Base-by-base conservation (phyloP, 1,140 invertebrate genomes). In the Acromyrmex charruanus region DNA sequence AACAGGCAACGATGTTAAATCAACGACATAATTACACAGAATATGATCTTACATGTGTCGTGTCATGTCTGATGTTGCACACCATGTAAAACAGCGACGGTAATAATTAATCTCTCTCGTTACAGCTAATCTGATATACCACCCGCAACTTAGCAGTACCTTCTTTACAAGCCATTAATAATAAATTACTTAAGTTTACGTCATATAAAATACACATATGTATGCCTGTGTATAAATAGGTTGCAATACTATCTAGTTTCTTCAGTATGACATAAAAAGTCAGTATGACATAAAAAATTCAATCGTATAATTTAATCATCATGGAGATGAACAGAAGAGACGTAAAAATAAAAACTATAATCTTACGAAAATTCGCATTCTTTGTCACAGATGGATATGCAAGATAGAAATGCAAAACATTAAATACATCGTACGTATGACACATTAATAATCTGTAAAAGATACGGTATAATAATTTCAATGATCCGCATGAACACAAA, bases 181-280 rank as follows among this genome's bases (percentile, higher is more conserved):
- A 87, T 92, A 92, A 92, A 75, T 92, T 89, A 89, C 77, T 90
- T 90, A 89, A 81, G 18, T 71, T 53, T 77, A 90, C 69, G 31
- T 87, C 77, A 87, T 91, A 91, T 63, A 93, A 92, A 92, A 92
- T 88, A 91, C 75, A 86, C 87, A 91, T 72, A 86, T 16, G 31
- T 87, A 85, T 87, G 91, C 53, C 81, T 44, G 31, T 87, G 87
- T 90, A 91, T 85, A 90, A 89, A 82, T 81, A 85, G 81, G 71
- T 77, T 87, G 35, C 35, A 39, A 39, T 39, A 39, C 61, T 89
- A 85, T 14, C 39, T 72, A 82, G 51, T 74, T 77, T 39, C 28
- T 25, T 58, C 12, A 35, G 53, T 82, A 25, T 65, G 68, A 81
- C 31, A n/a, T 69, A 63, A 61, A 4, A 3, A 61, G 21, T 58